phyloP scores from a whole-genome alignment of 2,113 vertebrate genomes.

The Chamaetylas fuelleborni region DNA sequence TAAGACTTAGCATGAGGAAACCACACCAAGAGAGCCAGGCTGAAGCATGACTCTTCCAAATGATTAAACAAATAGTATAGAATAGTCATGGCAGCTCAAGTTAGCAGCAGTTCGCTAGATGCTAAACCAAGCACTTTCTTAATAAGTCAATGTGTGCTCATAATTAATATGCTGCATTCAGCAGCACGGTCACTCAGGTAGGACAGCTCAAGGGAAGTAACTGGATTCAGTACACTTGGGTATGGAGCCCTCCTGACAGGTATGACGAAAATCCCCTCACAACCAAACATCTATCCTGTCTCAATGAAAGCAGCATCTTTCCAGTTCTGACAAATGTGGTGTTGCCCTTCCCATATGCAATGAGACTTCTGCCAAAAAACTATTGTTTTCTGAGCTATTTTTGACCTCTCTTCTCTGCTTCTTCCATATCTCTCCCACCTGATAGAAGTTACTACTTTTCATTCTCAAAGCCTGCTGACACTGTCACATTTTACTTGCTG shows the following conservation, averaged over 20 bases:
- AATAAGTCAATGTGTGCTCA: neutral
- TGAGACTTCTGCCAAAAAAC: neutral
- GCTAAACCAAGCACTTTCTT: neutral
- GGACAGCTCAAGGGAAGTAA: neutral
- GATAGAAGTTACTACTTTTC: neutral
- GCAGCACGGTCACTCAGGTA: fast-evolving
- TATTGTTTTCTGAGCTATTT: neutral
- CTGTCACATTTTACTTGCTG: neutral
- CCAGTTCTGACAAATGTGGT: neutral
- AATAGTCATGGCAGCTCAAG: neutral
- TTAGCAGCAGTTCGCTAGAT: neutral
- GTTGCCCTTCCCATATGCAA: neutral
- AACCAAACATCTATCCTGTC: neutral
- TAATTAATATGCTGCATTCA: neutral
- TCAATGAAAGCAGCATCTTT: neutral
- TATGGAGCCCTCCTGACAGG: neutral
- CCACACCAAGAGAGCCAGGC: neutral
- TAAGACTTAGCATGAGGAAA: neutral
- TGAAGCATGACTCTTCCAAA: neutral
- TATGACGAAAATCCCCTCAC: neutral
- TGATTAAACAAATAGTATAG: neutral
- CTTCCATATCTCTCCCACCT: neutral
- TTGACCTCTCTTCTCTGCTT: neutral
- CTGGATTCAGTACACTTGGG: neutral
- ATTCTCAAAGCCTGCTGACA: neutral